Conservation (phyloP, 2,113 vertebrate species). For the Proterorhinus semilunaris region DNA sequence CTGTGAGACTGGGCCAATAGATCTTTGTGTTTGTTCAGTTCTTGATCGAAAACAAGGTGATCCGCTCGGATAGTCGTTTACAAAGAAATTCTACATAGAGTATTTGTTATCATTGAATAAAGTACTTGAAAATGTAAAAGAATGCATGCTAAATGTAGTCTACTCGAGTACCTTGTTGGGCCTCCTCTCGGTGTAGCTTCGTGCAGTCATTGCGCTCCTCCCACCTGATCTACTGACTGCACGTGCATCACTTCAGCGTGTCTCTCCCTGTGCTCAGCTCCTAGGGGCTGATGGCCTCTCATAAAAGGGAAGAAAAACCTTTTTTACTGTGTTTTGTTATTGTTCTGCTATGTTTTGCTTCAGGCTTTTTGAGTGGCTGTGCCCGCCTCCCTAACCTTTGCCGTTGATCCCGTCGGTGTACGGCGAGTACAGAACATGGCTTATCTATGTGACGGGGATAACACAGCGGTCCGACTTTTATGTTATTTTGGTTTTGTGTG, state of each 20-base stretch:
- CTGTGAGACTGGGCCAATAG: neutral
- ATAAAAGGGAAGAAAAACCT: constrained; percentile 44
- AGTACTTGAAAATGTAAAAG: too few relatives aligned
- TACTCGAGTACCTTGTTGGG: neutral
- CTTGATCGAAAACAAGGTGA: neutral
- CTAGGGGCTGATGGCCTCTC: constrained; percentile 49
- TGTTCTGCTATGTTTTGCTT: constrained; percentile 34
- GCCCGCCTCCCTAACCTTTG: constrained; percentile 36
- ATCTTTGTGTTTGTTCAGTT: neutral
- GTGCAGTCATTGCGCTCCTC: constrained; percentile 48
- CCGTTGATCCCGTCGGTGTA: constrained; percentile 41
- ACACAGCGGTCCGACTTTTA: neutral
- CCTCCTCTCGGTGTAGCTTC: constrained; percentile 19
- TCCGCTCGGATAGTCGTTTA: neutral
- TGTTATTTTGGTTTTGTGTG: constrained; percentile 4
- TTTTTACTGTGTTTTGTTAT: constrained; percentile 40
- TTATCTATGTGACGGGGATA: constrained; percentile 8
- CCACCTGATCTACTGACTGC: constrained; percentile 54
- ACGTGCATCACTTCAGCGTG: constrained; percentile 41
- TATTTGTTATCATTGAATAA: too few relatives aligned
- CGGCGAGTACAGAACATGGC: constrained; percentile 17
- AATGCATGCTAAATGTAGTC: too few relatives aligned
- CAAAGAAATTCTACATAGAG: neutral
- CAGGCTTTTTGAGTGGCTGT: constrained; percentile 38
- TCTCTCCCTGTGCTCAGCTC: constrained; percentile 42